Evolutionary conservation across 2,888 invertebrate genomes (phyloP), one percentile per base, ranked within the genome.

Genomic region (Chymomyza amoena): DNA sequence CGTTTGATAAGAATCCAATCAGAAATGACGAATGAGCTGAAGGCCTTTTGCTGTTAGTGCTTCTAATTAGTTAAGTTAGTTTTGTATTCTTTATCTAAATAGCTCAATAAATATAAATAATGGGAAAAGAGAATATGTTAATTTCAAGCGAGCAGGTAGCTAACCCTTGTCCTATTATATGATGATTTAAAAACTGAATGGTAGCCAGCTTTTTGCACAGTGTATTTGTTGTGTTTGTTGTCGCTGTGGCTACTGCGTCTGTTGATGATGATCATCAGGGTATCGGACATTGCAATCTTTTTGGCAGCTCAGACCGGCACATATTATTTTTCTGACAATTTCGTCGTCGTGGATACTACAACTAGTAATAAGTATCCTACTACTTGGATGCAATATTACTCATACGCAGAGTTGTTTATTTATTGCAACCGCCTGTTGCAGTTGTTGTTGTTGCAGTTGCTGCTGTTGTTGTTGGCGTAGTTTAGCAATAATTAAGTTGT

Each of bases 401-500:
- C 84, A 84, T 84, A 84, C 84, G 84, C 88, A 88, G 70, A 71
- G 84, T 79, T 79, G 81, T 79, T 86, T 88, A 86, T 80, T 83
- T 84, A 80, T 88, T 77, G 71, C 72, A 75, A 75, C 68, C 70
- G 69, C 50, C 57, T n/a, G 52, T 59, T 10, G 28, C 57, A 68
- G 60, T 25, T 50, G 28, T 60, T 64, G 56, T 61, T 65, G 65
- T 54, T 57, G 67, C 32, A 72, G 73, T 66, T 78, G 74, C 69
- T 80, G 83, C 76, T 74, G 74, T 69, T 80, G 83, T 77, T 74
- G 78, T 70, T 80, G 77, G 67, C 70, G 83, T 82, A 89, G 88
- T 90, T 89, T 89, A 90, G 89, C 87, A 89, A 89, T 89, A 89
- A 89, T 89, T 89, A 89, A 89, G 89, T 90, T 89, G 90, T 89